Evolutionary conservation across 2,888 invertebrate genomes (phyloP).

Genomic region (Dione juno): DNA sequence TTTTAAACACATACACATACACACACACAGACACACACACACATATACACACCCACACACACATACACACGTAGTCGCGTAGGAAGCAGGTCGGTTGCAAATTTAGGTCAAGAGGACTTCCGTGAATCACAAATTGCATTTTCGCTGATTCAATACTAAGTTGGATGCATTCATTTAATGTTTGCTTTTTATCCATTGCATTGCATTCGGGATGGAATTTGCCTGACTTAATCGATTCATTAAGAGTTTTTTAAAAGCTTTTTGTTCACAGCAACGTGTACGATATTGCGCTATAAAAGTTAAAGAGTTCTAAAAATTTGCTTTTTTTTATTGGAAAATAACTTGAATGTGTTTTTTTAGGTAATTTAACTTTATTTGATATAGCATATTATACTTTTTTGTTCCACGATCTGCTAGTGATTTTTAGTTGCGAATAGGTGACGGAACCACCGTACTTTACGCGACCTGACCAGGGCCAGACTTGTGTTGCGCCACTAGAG

Average conservation of each 20-base stretch:
- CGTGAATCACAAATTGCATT: conserved; percentile 40
- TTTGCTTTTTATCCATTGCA: conserved; percentile 25
- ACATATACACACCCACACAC: not conserved
- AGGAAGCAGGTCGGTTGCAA: conserved; percentile 28
- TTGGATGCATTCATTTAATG: conserved; percentile 35
- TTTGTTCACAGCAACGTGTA: conserved; percentile 12
- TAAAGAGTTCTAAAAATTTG: conserved; percentile 11
- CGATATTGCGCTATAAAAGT: conserved; percentile 2
- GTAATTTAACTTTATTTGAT: no score
- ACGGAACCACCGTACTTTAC: no score
- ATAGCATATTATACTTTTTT: no score
- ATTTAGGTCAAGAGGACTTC: conserved; percentile 38
- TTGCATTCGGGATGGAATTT: conserved; percentile 10
- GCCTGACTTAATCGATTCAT: conserved; percentile 17
- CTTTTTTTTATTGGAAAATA: no score
- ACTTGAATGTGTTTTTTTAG: no score
- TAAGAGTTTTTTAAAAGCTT: conserved; percentile 9
- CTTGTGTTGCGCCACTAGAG: no score
- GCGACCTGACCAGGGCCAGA: no score
- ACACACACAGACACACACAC: not conserved
- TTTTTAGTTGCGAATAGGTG: no score
- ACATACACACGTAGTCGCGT: conserved; percentile 7
- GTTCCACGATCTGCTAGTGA: no score
- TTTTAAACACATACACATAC: no score
- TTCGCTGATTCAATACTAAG: conserved; percentile 35